Evolutionary conservation across 1,140 invertebrate species (phyloP).

Genomic region (Bombus difficillimus): DNA sequence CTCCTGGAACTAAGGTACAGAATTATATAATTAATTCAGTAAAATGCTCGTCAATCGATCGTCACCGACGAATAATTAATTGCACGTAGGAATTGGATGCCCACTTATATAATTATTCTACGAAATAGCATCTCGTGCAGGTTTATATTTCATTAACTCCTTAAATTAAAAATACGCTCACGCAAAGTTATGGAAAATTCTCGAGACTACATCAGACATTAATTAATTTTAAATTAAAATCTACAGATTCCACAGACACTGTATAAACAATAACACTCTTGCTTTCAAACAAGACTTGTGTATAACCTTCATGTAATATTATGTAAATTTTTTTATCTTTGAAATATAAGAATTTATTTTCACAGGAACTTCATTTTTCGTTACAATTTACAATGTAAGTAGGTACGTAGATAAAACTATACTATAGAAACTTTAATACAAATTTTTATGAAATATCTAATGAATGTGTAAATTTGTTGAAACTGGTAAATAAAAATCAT

Average conservation of each 20-base stretch:
- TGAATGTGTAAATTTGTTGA: neutral
- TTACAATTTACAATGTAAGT: neutral
- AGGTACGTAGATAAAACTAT: neutral
- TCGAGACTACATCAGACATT: neutral
- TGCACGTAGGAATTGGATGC: conserved; percentile 23
- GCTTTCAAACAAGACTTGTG: neutral
- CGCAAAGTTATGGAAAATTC: neutral
- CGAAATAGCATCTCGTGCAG: neutral
- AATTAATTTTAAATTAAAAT: conserved; percentile 6
- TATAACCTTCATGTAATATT: too few relatives aligned
- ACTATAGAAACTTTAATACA: neutral
- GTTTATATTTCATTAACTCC: conserved; percentile 17
- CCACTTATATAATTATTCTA: conserved; percentile 37
- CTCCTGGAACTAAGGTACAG: conserved; percentile 16
- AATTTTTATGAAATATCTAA: neutral
- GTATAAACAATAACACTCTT: neutral
- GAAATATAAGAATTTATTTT: neutral
- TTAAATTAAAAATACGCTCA: neutral
- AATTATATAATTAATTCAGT: conserved; percentile 48
- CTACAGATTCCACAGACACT: too few relatives aligned
- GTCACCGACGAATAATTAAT: conserved; percentile 54
- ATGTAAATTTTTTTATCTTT: neutral
- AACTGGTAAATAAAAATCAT: neutral
- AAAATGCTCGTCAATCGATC: conserved; percentile 42
- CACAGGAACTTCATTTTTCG: neutral